Conservation (phyloP, 2,888 invertebrate species). For the Pantelozetes paolii region DNA sequence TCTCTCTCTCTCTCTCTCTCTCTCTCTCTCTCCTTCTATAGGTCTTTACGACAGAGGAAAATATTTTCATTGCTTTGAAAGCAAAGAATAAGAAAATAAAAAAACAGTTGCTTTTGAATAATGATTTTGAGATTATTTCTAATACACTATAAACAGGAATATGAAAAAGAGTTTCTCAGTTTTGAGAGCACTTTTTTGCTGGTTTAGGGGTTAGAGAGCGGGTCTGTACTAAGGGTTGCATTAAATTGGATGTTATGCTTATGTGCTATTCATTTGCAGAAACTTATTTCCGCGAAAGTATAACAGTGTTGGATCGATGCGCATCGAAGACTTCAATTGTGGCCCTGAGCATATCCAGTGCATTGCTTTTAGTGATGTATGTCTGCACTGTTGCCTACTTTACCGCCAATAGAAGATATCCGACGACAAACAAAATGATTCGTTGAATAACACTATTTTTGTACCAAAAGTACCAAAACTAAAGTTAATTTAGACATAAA, state of each 20-base stretch:
- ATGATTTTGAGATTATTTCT: slow-evolving; percentile 17
- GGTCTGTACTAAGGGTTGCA: neutral
- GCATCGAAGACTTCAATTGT: slow-evolving; percentile 87
- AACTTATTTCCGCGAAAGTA: slow-evolving; percentile 34
- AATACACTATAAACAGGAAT: slow-evolving; percentile 1
- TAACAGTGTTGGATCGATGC: slow-evolving; percentile 55
- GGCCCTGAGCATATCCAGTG: slow-evolving; percentile 83
- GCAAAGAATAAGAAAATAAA: neutral
- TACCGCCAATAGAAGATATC: slow-evolving; percentile 54
- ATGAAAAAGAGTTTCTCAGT: neutral
- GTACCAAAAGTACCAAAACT: neutral
- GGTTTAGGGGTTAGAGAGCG: neutral
- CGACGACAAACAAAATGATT: slow-evolving; percentile 27
- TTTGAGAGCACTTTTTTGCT: neutral
- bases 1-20: slow-evolving; percentile 6
- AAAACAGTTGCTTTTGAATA: slow-evolving; percentile 15
- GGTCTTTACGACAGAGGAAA: slow-evolving; percentile 9
- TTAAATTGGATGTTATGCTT: neutral
- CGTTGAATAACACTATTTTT: slow-evolving; percentile 28
- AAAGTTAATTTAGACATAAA: slow-evolving; percentile 6
- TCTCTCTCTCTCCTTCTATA: slow-evolving; percentile 14
- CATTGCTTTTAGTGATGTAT: slow-evolving; percentile 78
- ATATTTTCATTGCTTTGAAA: slow-evolving; percentile 22
- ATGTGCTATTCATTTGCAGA: slow-evolving; percentile 24
- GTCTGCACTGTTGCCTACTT: slow-evolving; percentile 87